Percentiles rank a stretch among this genome's conserved stretches.
These are phyloP conservation scores for Drosophila subsilvestris DNA, from an alignment of 2,888 invertebrate species.

Conservation along the genomic window DNA sequence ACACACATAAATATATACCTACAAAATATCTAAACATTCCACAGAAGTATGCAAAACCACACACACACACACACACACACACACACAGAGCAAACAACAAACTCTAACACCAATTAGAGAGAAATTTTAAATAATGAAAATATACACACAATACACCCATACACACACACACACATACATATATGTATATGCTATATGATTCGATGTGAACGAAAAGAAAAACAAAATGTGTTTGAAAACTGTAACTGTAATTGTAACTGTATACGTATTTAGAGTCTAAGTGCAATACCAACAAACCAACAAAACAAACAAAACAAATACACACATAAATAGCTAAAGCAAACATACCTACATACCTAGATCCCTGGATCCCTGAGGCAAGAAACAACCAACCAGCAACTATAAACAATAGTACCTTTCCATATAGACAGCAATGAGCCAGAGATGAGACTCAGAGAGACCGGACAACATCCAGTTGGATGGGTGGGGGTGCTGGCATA, in stretches of 20 bases:
- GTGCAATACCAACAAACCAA: conserved; percentile 59
- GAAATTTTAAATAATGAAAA: conserved; percentile 35
- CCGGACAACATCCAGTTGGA: conserved; percentile 8
- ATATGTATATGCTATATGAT: conserved; percentile 38
- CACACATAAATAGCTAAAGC: conserved; percentile 46
- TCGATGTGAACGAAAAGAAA: conserved; percentile 39
- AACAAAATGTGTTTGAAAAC: conserved; percentile 58
- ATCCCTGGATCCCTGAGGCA: conserved; percentile 48
- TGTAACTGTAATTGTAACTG: conserved; percentile 58
- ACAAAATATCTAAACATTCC: conserved; percentile 23
- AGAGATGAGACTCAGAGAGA: conserved; percentile 21
- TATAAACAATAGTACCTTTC: conserved; percentile 75
- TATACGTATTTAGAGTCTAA: conserved; percentile 71
- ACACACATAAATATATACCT: conserved; percentile 27
- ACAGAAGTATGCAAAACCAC: conserved; percentile 25
- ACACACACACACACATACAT: background rate
- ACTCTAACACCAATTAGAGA: conserved; percentile 34
- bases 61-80: conserved; percentile 5
- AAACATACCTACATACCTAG: too few species aligned
- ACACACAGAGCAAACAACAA: conserved; percentile 1
- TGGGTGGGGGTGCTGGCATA: conserved; percentile 6
- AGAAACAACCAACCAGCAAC: conserved; percentile 48
- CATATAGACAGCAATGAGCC: conserved; percentile 51
- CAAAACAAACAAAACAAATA: conserved; percentile 10
- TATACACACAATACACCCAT: conserved; percentile 10